Evolutionary conservation across 2,113 vertebrate species (phyloP).

Genomic region (Chloebia gouldiae): DNA sequence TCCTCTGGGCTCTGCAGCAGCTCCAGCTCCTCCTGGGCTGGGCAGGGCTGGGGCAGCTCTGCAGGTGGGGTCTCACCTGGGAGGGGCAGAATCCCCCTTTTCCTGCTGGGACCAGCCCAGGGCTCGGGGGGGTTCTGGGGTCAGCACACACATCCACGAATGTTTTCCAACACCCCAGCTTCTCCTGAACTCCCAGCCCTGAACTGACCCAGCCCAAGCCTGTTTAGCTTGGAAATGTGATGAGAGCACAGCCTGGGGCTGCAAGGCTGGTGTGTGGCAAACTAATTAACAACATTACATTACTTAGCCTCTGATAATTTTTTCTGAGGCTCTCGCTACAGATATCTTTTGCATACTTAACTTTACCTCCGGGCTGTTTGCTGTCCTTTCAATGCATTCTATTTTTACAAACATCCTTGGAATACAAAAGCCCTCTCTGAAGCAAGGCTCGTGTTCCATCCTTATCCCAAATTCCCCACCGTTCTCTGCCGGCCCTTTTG

Average conservation of each 20-base stretch:
- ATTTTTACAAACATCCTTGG: not conserved
- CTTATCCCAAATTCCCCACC: not conserved
- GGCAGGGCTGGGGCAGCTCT: not conserved
- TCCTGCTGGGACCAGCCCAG: not conserved
- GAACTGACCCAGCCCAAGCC: not conserved
- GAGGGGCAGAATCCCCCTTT: not conserved
- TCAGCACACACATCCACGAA: not conserved
- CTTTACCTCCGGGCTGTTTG: constrained; percentile 43
- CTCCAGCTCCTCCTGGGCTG: not conserved
- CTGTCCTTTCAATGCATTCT: not conserved
- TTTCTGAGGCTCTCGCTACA: not conserved
- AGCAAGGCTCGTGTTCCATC: not conserved
- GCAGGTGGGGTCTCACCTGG: not conserved
- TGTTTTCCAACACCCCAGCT: not conserved
- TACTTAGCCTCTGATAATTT: not conserved
- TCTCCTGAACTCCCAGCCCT: not conserved
- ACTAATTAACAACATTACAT: constrained; percentile 43
- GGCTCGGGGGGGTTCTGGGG: accelerated
- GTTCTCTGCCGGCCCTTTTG: not conserved
- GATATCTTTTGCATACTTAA: constrained; percentile 12
- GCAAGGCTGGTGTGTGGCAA: not conserved
- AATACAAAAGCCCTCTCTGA: not conserved
- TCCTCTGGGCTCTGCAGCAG: not conserved
- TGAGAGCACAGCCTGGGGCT: not conserved
- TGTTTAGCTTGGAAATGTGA: not conserved